These are phyloP conservation scores for Stegostoma tigrinum DNA, from an alignment of 2,113 vertebrate genomes.

Conservation along the genomic window DNA sequence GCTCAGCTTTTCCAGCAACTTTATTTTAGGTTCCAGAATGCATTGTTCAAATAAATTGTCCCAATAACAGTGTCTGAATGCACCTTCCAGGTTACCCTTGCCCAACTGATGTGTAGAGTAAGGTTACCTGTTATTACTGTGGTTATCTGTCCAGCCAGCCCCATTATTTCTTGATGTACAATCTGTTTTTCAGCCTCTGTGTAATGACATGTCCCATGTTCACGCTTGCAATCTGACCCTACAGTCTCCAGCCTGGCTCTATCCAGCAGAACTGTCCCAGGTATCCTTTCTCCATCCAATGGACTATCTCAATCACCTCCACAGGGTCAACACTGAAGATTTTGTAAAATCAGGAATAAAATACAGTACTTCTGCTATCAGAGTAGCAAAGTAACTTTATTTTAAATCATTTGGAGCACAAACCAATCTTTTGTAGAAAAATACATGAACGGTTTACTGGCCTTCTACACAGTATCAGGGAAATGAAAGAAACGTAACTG, in stretches of 20 bases:
- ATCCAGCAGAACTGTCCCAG: not conserved
- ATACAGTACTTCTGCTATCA: not conserved
- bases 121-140: too few relatives aligned
- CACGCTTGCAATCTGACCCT: too few relatives aligned
- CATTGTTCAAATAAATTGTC: too few relatives aligned
- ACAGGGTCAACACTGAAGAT: not conserved
- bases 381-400: not conserved
- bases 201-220: not conserved
- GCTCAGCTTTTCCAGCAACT: too few relatives aligned
- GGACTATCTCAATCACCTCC: not conserved
- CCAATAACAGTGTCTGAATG: too few relatives aligned
- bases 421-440: constrained; percentile 21
- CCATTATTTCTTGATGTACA: too few relatives aligned
- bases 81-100: too few relatives aligned
- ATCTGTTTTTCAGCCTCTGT: not conserved
- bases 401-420: not conserved
- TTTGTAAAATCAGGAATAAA: not conserved
- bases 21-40: too few relatives aligned
- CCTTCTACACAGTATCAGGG: not conserved
- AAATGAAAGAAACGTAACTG: not conserved
- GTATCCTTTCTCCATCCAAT: not conserved
- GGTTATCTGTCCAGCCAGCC: too few relatives aligned
- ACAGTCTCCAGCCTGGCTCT: too few relatives aligned
- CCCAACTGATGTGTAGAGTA: too few relatives aligned
- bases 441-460: not conserved